Conservation (phyloP, 2,797 vertebrate species). For the Amblyraja radiata region DNA sequence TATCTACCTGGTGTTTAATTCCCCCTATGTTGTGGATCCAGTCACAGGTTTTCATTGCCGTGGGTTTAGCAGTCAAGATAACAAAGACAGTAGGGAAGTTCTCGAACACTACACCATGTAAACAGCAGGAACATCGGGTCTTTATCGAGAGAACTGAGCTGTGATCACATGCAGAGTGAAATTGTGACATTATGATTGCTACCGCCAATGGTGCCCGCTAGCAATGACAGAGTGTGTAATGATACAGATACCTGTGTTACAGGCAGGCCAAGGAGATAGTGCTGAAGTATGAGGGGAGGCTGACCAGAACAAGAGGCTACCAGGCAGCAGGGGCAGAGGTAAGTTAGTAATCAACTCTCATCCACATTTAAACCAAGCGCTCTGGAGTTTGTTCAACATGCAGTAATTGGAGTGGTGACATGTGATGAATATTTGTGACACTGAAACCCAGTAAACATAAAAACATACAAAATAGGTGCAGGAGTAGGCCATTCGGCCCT, state of each 20-base stretch:
- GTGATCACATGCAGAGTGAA: background rate
- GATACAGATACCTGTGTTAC: constrained; percentile 39
- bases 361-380: background rate
- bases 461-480: too few relatives aligned
- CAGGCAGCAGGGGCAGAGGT: constrained; percentile 93
- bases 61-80: too few relatives aligned
- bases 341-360: constrained; percentile 38
- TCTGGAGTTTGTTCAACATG: background rate
- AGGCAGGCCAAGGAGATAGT: constrained; percentile 91
- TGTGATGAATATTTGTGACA: background rate
- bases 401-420: background rate
- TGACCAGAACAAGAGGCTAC: constrained; percentile 91
- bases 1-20: too few relatives aligned
- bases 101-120: too few relatives aligned
- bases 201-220: too few relatives aligned
- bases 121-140: too few relatives aligned
- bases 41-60: too few relatives aligned
- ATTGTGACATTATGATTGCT: background rate
- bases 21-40: too few relatives aligned
- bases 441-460: too few relatives aligned
- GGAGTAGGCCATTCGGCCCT: too few relatives aligned
- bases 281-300: constrained; percentile 82
- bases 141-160: background rate
- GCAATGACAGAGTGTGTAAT: background rate
- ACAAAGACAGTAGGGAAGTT: too few relatives aligned